Base-by-base conservation (phyloP, 2,113 vertebrate species). In the Campylomormyrus tamandua region DNA sequence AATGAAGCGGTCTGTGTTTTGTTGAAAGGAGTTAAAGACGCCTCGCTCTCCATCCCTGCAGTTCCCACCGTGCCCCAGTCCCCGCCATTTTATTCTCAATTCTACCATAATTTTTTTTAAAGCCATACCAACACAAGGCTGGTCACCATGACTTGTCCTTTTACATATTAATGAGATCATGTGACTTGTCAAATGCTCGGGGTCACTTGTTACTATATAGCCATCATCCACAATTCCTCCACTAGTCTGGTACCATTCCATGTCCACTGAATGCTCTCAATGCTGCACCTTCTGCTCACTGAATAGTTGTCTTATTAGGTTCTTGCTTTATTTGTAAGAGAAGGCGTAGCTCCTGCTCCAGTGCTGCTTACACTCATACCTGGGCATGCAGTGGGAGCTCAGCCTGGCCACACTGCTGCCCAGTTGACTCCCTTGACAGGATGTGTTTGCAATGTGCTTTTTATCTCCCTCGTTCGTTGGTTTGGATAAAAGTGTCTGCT, bases 1-100 rank as follows among this genome's bases (percentile, higher is more conserved):
- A 98, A 99, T 98, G 98, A 98, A 98, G 96, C 95, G 95, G 91
- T 91, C 91, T 93, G 92, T 92, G 90, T 90, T 91, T 89, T 46
- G 92, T 89, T 88, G 91, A 91, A 91, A 88, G 77, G 88, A 92
- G 91, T 92, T 93, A 93, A 93, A 92, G 91, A 91, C 24, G 48
- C 66, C 46, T 80, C 84, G 74, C 77, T 50, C 90, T 85, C 88
- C 39, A 45, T 87, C 48, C n/a, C 48, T 19, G 10, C 46, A 48
- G 35, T 58, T 27, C 39, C 62, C 48, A 48, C 35, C 87, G 31
- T 45, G 90, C 87, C 74, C 89, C 49, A 92, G 6, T 66, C 56
- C 90, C 56, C 92, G 87, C 91, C 90, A 94, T 93, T 94, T 92
- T 92, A 91, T 94, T 91, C 90, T 49, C 93, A 94, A 93, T 94